phyloP scores from a whole-genome alignment of 2,113 vertebrate genomes.

The Phasianus colchicus region DNA sequence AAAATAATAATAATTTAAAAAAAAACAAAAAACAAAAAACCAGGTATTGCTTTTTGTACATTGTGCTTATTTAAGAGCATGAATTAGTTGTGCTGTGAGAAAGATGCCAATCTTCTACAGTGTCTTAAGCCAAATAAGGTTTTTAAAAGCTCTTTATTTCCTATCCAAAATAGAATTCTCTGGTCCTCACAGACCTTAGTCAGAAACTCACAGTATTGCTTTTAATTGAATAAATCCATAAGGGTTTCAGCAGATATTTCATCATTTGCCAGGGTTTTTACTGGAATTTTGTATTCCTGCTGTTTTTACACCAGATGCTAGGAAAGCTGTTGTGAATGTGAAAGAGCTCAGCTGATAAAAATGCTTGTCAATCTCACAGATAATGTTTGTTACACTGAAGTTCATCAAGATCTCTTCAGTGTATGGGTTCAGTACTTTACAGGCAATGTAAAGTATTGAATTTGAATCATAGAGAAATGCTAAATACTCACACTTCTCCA shows the following conservation, averaged over 20 bases:
- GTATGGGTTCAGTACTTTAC: not conserved
- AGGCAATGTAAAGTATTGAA: not conserved
- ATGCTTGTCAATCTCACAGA: not conserved
- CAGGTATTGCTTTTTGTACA: not conserved
- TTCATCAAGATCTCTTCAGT: not conserved
- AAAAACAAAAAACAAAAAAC: not conserved
- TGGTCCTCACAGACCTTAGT: not conserved
- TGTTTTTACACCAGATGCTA: not conserved
- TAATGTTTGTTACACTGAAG: not conserved
- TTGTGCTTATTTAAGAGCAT: not conserved
- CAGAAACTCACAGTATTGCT: not conserved
- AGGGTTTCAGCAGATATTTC: not conserved
- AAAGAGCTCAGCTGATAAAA: constrained; percentile 13
- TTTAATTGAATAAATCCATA: constrained; percentile 59
- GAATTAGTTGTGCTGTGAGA: not conserved
- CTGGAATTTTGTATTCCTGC: not conserved
- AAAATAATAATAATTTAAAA: not conserved
- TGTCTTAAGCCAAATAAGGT: not conserved
- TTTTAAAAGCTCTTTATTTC: constrained; percentile 14
- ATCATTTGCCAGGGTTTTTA: constrained; percentile 21
- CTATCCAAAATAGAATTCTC: not conserved
- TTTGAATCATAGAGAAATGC: not conserved
- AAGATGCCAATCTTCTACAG: not conserved
- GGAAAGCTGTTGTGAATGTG: not conserved
- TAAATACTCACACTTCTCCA: not conserved